Evolutionary conservation across 2,888 invertebrate species (phyloP), one percentile per base, ranked within the genome.

Genomic region (Drymonia ruficornis): DNA sequence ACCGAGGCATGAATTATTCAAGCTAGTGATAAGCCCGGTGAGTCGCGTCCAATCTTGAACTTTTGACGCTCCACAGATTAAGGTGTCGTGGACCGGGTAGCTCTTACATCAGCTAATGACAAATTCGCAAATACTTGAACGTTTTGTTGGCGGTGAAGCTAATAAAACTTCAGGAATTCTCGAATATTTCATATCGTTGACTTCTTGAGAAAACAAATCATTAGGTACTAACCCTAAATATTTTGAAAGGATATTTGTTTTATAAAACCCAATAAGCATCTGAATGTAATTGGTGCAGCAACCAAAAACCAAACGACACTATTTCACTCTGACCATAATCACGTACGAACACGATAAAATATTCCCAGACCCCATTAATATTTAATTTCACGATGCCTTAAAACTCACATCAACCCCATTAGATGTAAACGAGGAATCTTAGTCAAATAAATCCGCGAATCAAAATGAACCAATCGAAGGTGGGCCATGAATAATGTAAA

Each of bases 401-500:
- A 70, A 67, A 65, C 51, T 53, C 60, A 28, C 57, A 59, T 57
- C 53, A 53, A 65, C 59, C 54, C 43, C 44, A 42, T 55, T 52
- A 52, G 58, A 45, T 61, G 18, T 28, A 43, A 15, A 29, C 15
- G 29, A 46, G 46, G 16, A n/a, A 46, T 66, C 66, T 66, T 59
- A 70, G 52, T 56, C 64, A 59, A 71, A 70, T 72, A 56, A 59
- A 59, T 59, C 53, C 45, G 43, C 54, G 56, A 65, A 67, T 65
- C 60, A 57, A 63, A 65, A 69, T 67, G 69, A 66, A 67, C 66
- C 65, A 66, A 69, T 60, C 53, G 66, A 70, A 70, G 68, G 63
- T 51, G 58, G 56, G 55, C 62, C 72, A 83, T 85, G 86, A 87
- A 88, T 88, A 84, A 89, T 88, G 86, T 80, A 88, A 72, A 70